Evolutionary conservation across 1,140 invertebrate genomes (phyloP).

Genomic region (Oreohelix idahoensis): DNA sequence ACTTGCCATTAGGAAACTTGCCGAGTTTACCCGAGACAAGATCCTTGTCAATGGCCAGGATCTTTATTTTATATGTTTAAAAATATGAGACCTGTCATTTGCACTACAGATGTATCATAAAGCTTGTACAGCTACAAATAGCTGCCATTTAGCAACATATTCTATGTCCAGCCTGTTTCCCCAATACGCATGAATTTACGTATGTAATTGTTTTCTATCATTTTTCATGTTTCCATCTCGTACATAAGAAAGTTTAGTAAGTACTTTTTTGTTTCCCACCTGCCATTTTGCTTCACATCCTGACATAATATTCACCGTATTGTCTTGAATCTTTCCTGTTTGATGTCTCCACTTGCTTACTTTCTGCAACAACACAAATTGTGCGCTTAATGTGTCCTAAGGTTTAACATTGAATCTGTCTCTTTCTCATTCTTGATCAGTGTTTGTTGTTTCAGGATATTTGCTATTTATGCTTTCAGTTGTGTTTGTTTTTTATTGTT

Average conservation of each 20-base stretch:
- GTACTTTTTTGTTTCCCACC: not conserved
- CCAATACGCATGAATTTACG: not conserved
- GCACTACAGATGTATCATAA: too few species aligned
- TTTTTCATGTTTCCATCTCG: constrained; percentile 13
- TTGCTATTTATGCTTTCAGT: not conserved
- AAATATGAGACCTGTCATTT: too few species aligned
- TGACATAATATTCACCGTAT: not conserved
- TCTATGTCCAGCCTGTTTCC: too few species aligned
- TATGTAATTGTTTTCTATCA: not conserved
- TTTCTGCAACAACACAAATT: not conserved
- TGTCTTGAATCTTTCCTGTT: not conserved
- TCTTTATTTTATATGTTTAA: too few species aligned
- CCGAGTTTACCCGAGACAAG: too few species aligned
- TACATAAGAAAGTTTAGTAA: constrained; percentile 27
- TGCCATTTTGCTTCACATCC: not conserved
- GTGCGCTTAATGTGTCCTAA: not conserved
- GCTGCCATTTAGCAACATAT: too few species aligned
- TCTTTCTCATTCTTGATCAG: too few species aligned
- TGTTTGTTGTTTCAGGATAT: not conserved
- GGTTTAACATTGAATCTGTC: not conserved
- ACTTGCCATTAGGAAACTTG: too few species aligned
- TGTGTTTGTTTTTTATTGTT: not conserved
- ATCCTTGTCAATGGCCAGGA: too few species aligned
- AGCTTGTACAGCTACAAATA: too few species aligned
- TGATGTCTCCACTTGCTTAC: not conserved